Base-by-base conservation (phyloP, 2,888 invertebrate genomes). In the Amphimallon solstitiale region DNA sequence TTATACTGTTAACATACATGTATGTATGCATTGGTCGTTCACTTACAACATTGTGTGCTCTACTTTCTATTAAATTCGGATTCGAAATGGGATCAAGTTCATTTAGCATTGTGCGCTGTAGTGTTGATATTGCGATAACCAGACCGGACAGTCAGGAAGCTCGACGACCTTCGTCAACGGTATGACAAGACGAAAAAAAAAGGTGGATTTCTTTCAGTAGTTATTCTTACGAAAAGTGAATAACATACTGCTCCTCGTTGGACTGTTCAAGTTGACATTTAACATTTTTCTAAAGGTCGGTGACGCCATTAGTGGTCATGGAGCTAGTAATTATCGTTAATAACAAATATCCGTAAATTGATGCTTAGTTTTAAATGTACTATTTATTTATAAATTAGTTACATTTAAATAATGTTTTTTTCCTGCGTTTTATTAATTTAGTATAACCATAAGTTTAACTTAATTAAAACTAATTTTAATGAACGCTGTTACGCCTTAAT, bases 231-330 rank as follows among this genome's bases (percentile, higher is more conserved):
- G 43, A 15, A 29, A 29, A 34, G 14, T 17, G 29, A 29, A 29
- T 29, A 29, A 5, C 9, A 9, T 29, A 3, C 29, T 23, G 10
- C 29, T 14, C 29, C n/a, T n/a, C n/a, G 56, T 9, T 10, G 14
- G 21, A 59, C 56, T 43, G 43, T 14, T 15, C 40, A 17, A 17
- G 17, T 38, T 54, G 38, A 59, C 56, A 34, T 59, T 29, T 59
- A 43, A 59, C 56, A 59, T 59, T 59, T 59, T 17, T 34, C 43
- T 59, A 59, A 59, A 59, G 56, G 56, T 59, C 40, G 56, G 15
- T 17, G 43, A 7, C 6, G 43, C 56, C 23, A 14, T 59, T 45
- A 59, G 21, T 59, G 56, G 43, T 12, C 43, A 29, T 43, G 43
- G 56, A 43, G 29, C 14, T 59, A 29, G 45, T 59, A 59, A 45